Conservation (phyloP, 2,888 invertebrate species). For the Pseudoips prasinana region DNA sequence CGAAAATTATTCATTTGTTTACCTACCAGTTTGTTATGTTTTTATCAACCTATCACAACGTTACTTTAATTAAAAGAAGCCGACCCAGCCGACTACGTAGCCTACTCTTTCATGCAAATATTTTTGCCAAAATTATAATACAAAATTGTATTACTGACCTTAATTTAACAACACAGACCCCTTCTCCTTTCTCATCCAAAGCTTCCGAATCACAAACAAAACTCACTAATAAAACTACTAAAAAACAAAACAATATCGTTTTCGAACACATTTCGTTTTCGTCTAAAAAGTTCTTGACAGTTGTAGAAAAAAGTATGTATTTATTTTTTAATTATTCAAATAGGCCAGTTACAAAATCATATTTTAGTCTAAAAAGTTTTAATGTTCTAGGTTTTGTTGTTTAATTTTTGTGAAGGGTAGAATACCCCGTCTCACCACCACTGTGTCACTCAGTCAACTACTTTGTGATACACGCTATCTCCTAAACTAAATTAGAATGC, state of each 20-base stretch:
- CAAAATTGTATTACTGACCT: no score
- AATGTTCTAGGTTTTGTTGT: no score
- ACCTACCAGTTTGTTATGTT: no score
- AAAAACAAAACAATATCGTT: conserved; percentile 24
- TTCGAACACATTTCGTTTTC: conserved; percentile 24
- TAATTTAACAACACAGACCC: conserved; percentile 45
- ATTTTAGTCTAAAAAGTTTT: conserved; percentile 3
- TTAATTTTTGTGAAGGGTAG: no score
- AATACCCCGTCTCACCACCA: conserved; percentile 24
- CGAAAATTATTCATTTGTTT: no score
- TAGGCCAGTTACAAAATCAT: no score
- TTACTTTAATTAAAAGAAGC: no score
- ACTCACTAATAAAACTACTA: conserved; percentile 20
- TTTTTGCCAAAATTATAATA: no score
- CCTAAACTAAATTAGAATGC: conserved; percentile 39
- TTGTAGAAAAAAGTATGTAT: conserved; percentile 1
- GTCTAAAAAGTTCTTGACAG: background rate
- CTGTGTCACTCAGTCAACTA: conserved; percentile 28
- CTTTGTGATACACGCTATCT: conserved; percentile 39
- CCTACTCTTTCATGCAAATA: no score
- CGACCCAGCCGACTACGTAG: no score
- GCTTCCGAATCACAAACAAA: conserved; percentile 21
- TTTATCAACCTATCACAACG: no score
- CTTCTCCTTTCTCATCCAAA: conserved; percentile 38
- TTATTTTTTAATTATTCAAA: no score